Conservation (phyloP, 1,140 invertebrate species). For the Hyphantria cunea region DNA sequence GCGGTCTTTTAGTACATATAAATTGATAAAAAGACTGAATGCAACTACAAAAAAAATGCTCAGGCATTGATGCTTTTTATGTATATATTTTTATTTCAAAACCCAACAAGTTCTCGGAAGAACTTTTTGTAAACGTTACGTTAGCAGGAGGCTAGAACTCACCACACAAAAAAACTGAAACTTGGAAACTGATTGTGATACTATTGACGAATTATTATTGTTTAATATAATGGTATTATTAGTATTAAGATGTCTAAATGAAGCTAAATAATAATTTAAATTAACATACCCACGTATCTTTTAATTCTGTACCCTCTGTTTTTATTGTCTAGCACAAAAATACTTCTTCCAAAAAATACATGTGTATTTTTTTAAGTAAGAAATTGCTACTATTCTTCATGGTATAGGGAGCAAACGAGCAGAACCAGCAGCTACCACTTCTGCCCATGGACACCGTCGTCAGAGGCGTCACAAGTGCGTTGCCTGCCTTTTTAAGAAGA, state of each 20-base stretch:
- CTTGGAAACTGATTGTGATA: slow-evolving; percentile 52
- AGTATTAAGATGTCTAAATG: slow-evolving; percentile 42
- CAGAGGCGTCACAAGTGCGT: no score
- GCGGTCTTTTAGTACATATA: no score
- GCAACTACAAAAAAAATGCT: background rate
- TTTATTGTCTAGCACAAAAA: no score
- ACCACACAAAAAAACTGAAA: background rate
- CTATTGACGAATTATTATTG: slow-evolving; percentile 54
- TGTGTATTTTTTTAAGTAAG: no score
- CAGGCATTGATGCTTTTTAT: background rate
- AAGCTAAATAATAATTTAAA: slow-evolving; percentile 38
- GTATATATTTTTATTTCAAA: background rate
- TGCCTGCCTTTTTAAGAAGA: no score
- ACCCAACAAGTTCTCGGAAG: slow-evolving; percentile 4
- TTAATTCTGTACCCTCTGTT: no score
- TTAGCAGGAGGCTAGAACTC: background rate
- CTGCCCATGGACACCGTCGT: no score
- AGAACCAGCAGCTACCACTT: no score
- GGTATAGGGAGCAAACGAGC: no score
- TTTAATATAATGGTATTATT: slow-evolving; percentile 47
- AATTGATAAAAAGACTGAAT: background rate
- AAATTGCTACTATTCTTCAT: no score
- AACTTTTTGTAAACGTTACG: background rate
- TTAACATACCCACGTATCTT: slow-evolving; percentile 22
- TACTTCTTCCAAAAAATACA: no score